These are phyloP conservation scores for Mimumesa dahlbomi DNA, from an alignment of 2,888 invertebrate species.

Conservation along the genomic window DNA sequence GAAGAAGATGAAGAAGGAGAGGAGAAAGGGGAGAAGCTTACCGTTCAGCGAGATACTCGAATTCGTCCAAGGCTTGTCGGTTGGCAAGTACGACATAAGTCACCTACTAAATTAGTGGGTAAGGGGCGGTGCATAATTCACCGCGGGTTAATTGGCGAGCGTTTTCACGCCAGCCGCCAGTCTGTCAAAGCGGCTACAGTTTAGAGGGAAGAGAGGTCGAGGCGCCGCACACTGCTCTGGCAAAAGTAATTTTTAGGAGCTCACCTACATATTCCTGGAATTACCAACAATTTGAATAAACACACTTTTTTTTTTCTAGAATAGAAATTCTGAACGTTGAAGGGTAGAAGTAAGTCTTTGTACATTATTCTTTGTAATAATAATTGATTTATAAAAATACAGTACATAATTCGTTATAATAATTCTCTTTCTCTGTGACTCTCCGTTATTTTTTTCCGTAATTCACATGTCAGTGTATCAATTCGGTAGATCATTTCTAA, in stretches of 20 bases:
- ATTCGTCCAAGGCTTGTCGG: constrained; percentile 71
- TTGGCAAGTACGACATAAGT: constrained; percentile 77
- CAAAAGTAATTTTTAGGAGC: constrained; percentile 2
- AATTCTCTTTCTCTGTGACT: too few species aligned
- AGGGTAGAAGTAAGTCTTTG: too few species aligned
- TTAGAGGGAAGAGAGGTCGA: constrained; percentile 56
- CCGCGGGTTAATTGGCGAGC: constrained; percentile 79
- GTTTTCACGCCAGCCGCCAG: constrained; percentile 78
- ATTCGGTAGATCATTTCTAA: too few species aligned
- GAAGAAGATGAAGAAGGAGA: constrained; percentile 18
- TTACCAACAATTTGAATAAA: too few species aligned
- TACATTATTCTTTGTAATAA: too few species aligned
- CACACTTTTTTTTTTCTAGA: too few species aligned
- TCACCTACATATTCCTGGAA: too few species aligned
- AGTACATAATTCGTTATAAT: too few species aligned
- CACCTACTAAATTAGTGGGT: constrained; percentile 78
- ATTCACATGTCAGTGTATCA: too few species aligned
- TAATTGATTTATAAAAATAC: too few species aligned
- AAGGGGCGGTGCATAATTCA: constrained; percentile 78
- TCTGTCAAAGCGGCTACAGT: constrained; percentile 76
- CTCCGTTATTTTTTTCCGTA: too few species aligned
- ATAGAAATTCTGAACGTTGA: too few species aligned
- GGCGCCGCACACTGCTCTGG: constrained; percentile 20
- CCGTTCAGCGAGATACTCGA: constrained; percentile 63
- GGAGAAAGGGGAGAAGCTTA: constrained; percentile 21